A percentile compares a stretch with the other conserved stretches of the same genome.
Evolutionary conservation across 2,888 invertebrate genomes (phyloP).

Genomic region (Tinea pellionella): DNA sequence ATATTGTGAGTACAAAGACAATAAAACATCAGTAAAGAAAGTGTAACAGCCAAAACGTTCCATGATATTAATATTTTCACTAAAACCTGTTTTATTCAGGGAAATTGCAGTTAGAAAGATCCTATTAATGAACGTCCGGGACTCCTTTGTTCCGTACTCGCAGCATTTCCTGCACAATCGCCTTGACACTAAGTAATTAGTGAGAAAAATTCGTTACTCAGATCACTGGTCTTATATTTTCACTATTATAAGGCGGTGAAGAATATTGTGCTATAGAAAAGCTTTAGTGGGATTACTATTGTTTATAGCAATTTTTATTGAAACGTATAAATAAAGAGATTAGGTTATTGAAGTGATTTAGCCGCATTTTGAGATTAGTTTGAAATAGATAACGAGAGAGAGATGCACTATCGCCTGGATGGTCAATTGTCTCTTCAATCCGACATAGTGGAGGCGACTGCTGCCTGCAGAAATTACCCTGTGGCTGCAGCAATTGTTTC

Average conservation of each 20-base stretch:
- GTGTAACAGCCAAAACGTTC: slow-evolving; percentile 15
- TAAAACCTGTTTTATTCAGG: slow-evolving; percentile 56
- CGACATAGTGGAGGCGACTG: too few relatives aligned
- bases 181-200: slow-evolving; percentile 67
- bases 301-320: not conserved
- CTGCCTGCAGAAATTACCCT: too few relatives aligned
- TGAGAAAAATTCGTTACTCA: slow-evolving; percentile 63
- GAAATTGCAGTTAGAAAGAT: slow-evolving; percentile 66
- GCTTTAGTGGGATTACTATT: not conserved
- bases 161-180: slow-evolving; percentile 64
- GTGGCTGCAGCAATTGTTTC: too few relatives aligned
- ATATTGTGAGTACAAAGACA: too few relatives aligned
- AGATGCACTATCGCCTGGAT: too few relatives aligned
- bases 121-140: slow-evolving; percentile 67
- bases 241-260: slow-evolving; percentile 30
- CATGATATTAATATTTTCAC: slow-evolving; percentile 61
- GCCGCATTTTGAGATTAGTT: too few relatives aligned
- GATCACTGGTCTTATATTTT: slow-evolving; percentile 43
- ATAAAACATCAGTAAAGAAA: slow-evolving; percentile 17
- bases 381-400: too few relatives aligned
- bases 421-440: too few relatives aligned
- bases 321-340: too few relatives aligned
- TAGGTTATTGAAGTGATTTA: too few relatives aligned
- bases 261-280: not conserved
- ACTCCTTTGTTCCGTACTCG: slow-evolving; percentile 51